Evolutionary conservation across 2,113 vertebrate genomes (phyloP).

Genomic region (Chloebia gouldiae): DNA sequence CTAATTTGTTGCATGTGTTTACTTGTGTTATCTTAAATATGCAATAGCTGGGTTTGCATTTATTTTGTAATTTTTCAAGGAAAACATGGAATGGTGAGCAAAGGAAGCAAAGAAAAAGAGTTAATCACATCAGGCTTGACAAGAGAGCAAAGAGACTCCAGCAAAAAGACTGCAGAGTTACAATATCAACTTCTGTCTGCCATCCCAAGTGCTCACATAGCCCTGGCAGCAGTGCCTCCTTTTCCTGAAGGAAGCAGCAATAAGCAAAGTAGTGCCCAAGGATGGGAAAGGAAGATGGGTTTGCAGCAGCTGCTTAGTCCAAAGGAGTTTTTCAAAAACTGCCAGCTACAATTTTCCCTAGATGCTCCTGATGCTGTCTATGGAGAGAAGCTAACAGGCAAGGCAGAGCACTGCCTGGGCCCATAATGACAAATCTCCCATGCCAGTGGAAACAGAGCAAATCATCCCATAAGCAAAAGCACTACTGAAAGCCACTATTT

Average conservation of each 20-base stretch:
- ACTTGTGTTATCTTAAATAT: background rate
- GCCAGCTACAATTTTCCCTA: background rate
- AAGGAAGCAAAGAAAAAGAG: background rate
- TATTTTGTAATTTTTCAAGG: background rate
- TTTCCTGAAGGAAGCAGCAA: background rate
- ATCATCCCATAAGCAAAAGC: background rate
- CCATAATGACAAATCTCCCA: background rate
- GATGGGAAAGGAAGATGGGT: background rate
- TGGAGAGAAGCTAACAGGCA: background rate
- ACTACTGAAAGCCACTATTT: background rate
- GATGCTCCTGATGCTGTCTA: background rate
- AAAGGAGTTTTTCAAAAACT: background rate
- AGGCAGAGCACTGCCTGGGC: background rate
- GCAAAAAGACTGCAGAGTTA: background rate
- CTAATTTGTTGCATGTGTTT: background rate
- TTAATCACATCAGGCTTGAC: background rate
- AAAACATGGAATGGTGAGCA: background rate
- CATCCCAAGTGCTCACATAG: background rate
- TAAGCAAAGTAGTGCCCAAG: background rate
- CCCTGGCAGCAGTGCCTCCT: background rate
- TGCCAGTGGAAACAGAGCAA: background rate
- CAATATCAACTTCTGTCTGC: background rate
- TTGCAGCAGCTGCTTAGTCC: background rate
- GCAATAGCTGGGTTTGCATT: background rate
- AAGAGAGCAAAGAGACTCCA: background rate